Conservation (phyloP, 2,113 vertebrate species). For the Pluvianellus socialis region DNA sequence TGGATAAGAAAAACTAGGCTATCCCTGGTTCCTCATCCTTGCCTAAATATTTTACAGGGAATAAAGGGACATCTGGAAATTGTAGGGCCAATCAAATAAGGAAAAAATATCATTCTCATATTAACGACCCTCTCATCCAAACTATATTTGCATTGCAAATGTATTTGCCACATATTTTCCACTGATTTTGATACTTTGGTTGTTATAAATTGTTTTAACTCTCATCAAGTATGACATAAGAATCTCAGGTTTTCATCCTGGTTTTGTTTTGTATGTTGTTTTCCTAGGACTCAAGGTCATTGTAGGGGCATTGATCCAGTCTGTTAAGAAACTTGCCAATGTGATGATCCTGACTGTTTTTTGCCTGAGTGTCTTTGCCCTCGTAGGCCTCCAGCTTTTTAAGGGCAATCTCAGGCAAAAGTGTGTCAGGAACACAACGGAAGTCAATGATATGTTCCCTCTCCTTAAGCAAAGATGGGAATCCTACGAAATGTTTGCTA, state of each 20-base stretch:
- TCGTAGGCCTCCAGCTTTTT: slow-evolving; percentile 96
- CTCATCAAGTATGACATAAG: neutral
- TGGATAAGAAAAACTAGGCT: neutral
- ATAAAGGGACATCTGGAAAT: neutral
- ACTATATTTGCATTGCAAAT: neutral
- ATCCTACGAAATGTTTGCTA: slow-evolving; percentile 69
- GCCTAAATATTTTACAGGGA: neutral
- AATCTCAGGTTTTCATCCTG: neutral
- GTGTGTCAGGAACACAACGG: slow-evolving; percentile 78
- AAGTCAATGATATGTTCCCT: slow-evolving; percentile 30
- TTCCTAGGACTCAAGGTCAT: slow-evolving; percentile 91
- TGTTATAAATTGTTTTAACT: neutral
- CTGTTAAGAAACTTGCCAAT: slow-evolving; percentile 90
- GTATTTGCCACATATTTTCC: neutral
- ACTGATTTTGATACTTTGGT: neutral
- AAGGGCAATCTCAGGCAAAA: slow-evolving; percentile 94
- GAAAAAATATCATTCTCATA: neutral
- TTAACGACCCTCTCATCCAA: neutral
- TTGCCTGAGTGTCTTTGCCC: slow-evolving; percentile 93
- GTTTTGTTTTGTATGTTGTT: neutral
- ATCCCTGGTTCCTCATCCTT: neutral
- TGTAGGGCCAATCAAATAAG: neutral
- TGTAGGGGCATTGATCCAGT: slow-evolving; percentile 93
- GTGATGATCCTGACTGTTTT: slow-evolving; percentile 96
- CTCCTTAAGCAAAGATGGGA: slow-evolving; percentile 70